Conservation (phyloP, 2,113 vertebrate genomes). For the Oenanthe melanoleuca region DNA sequence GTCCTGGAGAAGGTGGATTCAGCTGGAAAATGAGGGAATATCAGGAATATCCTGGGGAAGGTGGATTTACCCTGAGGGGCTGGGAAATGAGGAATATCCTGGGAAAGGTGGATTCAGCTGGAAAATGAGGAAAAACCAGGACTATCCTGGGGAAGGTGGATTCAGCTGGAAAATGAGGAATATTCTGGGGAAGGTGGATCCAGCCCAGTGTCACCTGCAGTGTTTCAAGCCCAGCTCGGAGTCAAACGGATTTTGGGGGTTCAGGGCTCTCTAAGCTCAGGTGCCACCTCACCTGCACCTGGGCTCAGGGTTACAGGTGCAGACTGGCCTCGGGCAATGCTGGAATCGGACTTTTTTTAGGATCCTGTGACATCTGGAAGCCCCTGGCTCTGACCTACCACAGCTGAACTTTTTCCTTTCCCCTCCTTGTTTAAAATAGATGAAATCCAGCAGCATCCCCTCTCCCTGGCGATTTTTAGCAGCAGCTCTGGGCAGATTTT, state of each 20-base stretch:
- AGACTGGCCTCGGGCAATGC: background rate
- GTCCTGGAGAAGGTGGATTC: background rate
- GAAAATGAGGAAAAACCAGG: background rate
- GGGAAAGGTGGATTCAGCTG: background rate
- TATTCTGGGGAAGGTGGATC: background rate
- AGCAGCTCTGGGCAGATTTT: background rate
- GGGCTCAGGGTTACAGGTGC: background rate
- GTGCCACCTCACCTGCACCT: fast-evolving
- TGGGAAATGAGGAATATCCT: background rate
- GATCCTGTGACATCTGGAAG: background rate
- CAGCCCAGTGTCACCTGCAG: fast-evolving
- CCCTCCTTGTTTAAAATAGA: fast-evolving
- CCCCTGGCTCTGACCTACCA: fast-evolving
- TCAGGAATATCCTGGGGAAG: background rate
- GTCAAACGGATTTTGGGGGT: fast-evolving
- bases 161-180: background rate
- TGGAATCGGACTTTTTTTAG: fast-evolving
- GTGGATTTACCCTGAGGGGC: background rate
- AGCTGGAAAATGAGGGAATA: background rate
- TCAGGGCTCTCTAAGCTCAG: fast-evolving
- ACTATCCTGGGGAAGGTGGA: background rate
- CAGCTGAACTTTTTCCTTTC: background rate
- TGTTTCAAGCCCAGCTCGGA: background rate
- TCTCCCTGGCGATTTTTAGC: background rate
- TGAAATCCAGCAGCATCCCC: fast-evolving